A percentile compares a stretch with the other conserved stretches of the same genome.
phyloP scores from a whole-genome alignment of 1,140 invertebrate genomes.

The Heliconius nattereri region DNA sequence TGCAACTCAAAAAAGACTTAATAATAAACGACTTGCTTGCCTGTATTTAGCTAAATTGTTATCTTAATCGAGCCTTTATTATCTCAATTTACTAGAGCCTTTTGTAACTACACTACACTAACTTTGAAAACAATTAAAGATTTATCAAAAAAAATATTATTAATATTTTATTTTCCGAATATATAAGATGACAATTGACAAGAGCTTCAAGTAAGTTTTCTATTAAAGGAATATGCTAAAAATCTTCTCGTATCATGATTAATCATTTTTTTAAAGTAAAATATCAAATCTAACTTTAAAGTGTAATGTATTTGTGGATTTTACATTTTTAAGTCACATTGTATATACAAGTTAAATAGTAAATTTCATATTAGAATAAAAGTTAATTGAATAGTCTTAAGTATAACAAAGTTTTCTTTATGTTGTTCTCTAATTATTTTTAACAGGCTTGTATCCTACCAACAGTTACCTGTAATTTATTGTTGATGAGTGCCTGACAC shows the following conservation, averaged over 20 bases:
- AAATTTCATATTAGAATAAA: background rate
- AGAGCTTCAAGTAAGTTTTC: background rate
- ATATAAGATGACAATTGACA: background rate
- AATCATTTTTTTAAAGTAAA: too few relatives aligned
- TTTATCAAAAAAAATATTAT: too few relatives aligned
- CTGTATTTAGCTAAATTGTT: constrained; percentile 10
- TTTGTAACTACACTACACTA: too few relatives aligned
- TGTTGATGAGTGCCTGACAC: constrained; percentile 6
- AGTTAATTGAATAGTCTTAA: background rate
- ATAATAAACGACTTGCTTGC: constrained; percentile 10
- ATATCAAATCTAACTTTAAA: too few relatives aligned
- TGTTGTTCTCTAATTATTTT: constrained; percentile 2
- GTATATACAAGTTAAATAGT: background rate
- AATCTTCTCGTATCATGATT: too few relatives aligned
- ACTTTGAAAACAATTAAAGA: too few relatives aligned
- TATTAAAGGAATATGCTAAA: background rate
- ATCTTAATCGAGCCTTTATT: background rate
- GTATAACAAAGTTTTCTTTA: background rate
- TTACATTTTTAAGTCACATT: background rate
- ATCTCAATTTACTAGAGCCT: too few relatives aligned
- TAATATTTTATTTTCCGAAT: background rate
- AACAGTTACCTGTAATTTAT: constrained; percentile 1
- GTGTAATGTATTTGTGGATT: background rate
- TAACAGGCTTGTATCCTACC: background rate
- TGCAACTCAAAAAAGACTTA: constrained; percentile 25